Evolutionary conservation across 1,140 invertebrate species (phyloP).

Genomic region (Trachymyrmex septentrionalis): DNA sequence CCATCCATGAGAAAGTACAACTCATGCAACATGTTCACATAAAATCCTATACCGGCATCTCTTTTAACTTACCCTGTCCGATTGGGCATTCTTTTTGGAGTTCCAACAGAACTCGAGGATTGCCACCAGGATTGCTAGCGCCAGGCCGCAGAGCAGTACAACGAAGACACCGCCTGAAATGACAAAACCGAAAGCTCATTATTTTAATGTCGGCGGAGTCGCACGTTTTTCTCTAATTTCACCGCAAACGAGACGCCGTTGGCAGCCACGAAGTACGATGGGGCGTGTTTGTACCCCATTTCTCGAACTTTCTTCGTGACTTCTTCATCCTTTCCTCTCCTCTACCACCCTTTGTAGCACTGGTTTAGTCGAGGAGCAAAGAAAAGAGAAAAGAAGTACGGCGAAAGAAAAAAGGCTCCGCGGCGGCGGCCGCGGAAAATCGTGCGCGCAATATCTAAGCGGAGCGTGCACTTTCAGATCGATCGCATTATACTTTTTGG

Average conservation of each 20-base stretch:
- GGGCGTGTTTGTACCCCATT: slow-evolving; percentile 55
- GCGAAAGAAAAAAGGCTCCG: slow-evolving; percentile 65
- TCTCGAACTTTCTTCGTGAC: slow-evolving; percentile 23
- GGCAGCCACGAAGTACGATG: slow-evolving; percentile 49
- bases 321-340: not conserved
- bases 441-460: slow-evolving; percentile 80
- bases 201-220: slow-evolving; percentile 74
- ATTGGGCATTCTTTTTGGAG: slow-evolving; percentile 96
- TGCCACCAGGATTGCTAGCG: slow-evolving; percentile 95
- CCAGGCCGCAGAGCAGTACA: slow-evolving; percentile 96
- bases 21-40: slow-evolving; percentile 72
- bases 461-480: slow-evolving; percentile 53
- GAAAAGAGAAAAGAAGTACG: slow-evolving; percentile 21
- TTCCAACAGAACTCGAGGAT: slow-evolving; percentile 99
- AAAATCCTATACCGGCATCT: slow-evolving; percentile 49
- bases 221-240: slow-evolving; percentile 71
- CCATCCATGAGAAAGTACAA: slow-evolving; percentile 62
- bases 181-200: slow-evolving; percentile 76
- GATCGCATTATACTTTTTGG: slow-evolving; percentile 44
- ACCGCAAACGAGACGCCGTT: slow-evolving; percentile 23
- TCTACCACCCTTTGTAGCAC: slow-evolving; percentile 17
- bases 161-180: slow-evolving; percentile 97
- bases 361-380: slow-evolving; percentile 49
- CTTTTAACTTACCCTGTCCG: slow-evolving; percentile 90
- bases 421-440: slow-evolving; percentile 75